These are phyloP conservation scores for Neofelis nebulosa DNA, from an alignment of 2,113 vertebrate species.

Conservation along the genomic window DNA sequence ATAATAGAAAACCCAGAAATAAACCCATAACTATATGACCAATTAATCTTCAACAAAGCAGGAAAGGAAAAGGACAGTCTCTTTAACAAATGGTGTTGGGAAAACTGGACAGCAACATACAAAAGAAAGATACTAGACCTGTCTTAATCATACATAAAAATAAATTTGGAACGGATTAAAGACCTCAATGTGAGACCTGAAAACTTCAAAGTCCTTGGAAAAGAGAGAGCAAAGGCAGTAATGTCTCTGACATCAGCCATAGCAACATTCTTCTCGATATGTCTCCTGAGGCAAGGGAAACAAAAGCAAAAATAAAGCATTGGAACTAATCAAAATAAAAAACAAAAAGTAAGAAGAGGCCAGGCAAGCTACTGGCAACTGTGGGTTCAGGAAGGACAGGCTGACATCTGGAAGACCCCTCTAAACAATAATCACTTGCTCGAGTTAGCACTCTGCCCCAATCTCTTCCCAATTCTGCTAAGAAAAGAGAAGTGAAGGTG, in stretches of 20 bases:
- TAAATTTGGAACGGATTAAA: neutral
- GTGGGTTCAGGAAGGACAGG: neutral
- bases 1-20: neutral
- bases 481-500: neutral
- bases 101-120: neutral
- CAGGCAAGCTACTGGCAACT: neutral
- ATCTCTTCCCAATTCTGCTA: neutral
- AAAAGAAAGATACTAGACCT: neutral
- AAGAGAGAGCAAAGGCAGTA: neutral
- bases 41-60: neutral
- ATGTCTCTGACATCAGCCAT: neutral
- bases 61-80: neutral
- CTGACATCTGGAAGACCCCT: neutral
- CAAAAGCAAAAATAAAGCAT: neutral
- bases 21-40: neutral
- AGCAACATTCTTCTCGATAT: neutral
- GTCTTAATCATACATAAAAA: neutral
- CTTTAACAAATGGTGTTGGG: neutral
- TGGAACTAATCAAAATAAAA: neutral
- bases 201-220: neutral
- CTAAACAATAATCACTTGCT: neutral
- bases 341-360: slow-evolving; percentile 73
- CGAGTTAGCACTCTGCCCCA: neutral
- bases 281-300: neutral
- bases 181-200: neutral